Base-by-base conservation (phyloP, 2,113 vertebrate genomes). In the Leucosticte australis region DNA sequence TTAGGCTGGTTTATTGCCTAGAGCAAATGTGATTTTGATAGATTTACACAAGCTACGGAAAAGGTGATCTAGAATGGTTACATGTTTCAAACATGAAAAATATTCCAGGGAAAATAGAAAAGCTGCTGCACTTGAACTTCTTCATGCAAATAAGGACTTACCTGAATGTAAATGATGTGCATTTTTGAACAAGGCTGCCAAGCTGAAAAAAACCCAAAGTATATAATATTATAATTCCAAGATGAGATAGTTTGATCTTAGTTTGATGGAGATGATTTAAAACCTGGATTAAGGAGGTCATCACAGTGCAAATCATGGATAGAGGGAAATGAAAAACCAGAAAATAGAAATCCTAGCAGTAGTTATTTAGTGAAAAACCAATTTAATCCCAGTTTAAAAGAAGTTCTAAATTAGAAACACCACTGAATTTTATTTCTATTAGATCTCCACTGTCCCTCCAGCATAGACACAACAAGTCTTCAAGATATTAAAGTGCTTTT, bases 11-110 rank as follows among this genome's bases (percentile, higher is more conserved):
- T 96, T 95, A 90, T 60, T 91, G 81, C 94, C 89, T 74, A 41
- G 20, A 92, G 90, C 31, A 91, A 94, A 91, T 80, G 60, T 87
- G 42, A 70, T 90, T 95, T 96, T 94, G 41, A 91, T 70, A 74
- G 90, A 89, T 84, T 91, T 87, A 47, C 50, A 37, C 15, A 65
- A 85, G 52, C 62, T 80, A 56, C 56, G 26, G 87, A 86, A 92
- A 81, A 96, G 63, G 81, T 84, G 69, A 84, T 94, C 53, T 77
- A 70, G 84, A 91, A 88, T 57, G 31, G 62, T 74, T 87, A 44
- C 31, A 46, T 26, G 75, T 65, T 97, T 77, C 87, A 92, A 95
- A 90, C 8, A 5, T 76, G 62, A 93, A 91, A 85, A 95, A 59
- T 5, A 6, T 84, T 83, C 26, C 56, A 90, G 73, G 65, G 63